Percentiles rank a stretch among this genome's conserved stretches.
Conservation (phyloP, 1,140 invertebrate species). For the Apis florea region DNA sequence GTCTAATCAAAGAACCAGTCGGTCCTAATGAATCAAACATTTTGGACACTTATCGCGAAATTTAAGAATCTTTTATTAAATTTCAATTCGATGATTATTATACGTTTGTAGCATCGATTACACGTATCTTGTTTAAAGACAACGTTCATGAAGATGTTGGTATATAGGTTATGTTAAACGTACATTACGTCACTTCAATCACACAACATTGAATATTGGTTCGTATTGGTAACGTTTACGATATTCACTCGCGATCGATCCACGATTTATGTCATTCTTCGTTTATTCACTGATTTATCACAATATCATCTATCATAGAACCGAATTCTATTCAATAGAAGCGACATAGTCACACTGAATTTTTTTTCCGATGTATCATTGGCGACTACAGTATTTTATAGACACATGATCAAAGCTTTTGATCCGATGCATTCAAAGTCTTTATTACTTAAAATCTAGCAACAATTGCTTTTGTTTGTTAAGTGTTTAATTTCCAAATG, state of each 20-base stretch:
- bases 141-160: background rate
- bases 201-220: background rate
- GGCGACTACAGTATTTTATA: background rate
- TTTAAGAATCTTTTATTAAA: background rate
- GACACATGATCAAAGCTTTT: background rate
- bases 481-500: slow-evolving; percentile 1
- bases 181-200: background rate
- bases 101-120: too few relatives aligned
- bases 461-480: background rate
- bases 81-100: background rate
- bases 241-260: background rate
- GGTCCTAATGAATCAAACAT: slow-evolving; percentile 42
- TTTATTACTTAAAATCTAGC: background rate
- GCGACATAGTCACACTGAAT: background rate
- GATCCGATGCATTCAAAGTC: background rate
- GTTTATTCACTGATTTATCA: background rate
- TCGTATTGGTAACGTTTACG: background rate
- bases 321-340: background rate
- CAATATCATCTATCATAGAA: background rate
- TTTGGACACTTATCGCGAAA: background rate
- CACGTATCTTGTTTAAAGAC: background rate
- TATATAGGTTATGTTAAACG: background rate
- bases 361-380: background rate
- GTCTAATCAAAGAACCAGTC: background rate
- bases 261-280: background rate